Evolutionary conservation across 1,140 invertebrate species (phyloP).

Genomic region (Neoseiulus cucumeris): DNA sequence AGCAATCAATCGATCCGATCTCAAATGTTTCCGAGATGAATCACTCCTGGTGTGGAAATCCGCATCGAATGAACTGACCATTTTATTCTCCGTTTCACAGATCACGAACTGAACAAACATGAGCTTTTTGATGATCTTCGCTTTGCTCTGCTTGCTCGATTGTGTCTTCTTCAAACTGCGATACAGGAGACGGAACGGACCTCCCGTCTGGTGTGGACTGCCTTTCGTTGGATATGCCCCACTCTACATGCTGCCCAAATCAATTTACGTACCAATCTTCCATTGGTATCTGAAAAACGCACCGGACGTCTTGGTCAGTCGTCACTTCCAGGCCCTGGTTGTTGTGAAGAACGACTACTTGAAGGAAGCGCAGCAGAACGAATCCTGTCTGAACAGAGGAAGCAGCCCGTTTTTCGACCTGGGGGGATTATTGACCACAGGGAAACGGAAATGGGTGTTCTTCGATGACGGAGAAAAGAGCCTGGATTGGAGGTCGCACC

Average conservation of each 20-base stretch:
- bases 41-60: too few species aligned
- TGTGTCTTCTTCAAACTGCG: background rate
- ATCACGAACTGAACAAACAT: too few species aligned
- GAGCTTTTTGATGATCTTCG: background rate
- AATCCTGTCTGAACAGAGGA: background rate
- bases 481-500: background rate
- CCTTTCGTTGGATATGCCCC: background rate
- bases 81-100: too few species aligned
- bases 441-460: background rate
- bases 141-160: background rate
- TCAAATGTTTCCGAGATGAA: too few species aligned
- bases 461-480: background rate
- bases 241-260: background rate
- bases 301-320: background rate
- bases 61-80: too few species aligned
- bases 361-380: background rate
- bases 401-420: background rate
- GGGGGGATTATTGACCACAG: background rate
- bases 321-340: background rate
- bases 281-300: background rate
- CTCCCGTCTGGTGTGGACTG: background rate
- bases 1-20: too few species aligned
- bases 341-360: background rate
- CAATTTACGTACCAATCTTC: background rate
- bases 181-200: background rate